These are phyloP conservation scores for Myotis davidii DNA, from an alignment of 2,113 vertebrate species.

Conservation along the genomic window DNA sequence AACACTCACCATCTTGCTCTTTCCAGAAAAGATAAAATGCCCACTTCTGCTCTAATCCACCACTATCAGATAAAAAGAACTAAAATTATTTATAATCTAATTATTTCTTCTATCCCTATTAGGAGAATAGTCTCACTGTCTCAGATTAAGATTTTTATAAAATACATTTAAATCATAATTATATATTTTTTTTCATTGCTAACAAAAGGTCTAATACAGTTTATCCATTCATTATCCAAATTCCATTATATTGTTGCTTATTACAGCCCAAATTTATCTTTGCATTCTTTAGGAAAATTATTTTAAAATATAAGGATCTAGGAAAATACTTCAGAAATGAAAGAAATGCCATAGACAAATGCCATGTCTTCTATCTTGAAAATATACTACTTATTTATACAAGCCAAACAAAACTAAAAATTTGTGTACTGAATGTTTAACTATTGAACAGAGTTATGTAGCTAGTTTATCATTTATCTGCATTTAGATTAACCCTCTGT, in stretches of 20 bases:
- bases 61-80: background rate
- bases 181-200: background rate
- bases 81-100: background rate
- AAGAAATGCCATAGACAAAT: background rate
- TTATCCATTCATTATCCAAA: background rate
- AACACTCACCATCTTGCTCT: background rate
- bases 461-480: background rate
- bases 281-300: background rate
- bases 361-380: background rate
- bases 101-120: background rate
- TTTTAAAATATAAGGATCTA: background rate
- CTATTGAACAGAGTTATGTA: background rate
- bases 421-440: background rate
- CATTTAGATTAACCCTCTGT: background rate
- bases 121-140: background rate
- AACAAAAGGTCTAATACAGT: background rate
- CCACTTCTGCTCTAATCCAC: background rate
- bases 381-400: background rate
- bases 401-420: background rate
- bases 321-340: background rate
- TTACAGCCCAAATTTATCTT: background rate
- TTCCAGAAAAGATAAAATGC: background rate
- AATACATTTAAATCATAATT: background rate
- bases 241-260: background rate
- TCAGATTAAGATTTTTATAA: background rate